Percentiles rank a stretch among this genome's conserved stretches.
Conservation (phyloP, 2,888 invertebrate genomes). For the Notodromas monacha region DNA sequence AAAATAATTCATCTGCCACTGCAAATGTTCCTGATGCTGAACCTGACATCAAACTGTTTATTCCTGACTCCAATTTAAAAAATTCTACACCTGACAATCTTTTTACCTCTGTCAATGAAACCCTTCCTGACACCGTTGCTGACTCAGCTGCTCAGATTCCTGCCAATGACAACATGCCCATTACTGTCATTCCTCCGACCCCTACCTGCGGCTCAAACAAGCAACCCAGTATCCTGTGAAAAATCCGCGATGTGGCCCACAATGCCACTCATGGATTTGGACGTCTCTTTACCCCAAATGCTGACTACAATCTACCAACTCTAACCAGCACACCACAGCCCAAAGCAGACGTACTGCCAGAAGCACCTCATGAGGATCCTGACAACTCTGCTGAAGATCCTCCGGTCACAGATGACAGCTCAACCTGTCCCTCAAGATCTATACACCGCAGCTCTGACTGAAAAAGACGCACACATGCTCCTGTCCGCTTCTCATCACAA, state of each 20-base stretch:
- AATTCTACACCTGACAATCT: constrained; percentile 4
- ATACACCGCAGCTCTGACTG: constrained; percentile 1
- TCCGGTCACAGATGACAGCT: constrained; percentile 2
- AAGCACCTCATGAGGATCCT: not conserved
- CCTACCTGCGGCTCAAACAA: constrained; percentile 1
- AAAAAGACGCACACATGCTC: constrained; percentile 4
- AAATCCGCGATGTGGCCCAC: constrained; percentile 2
- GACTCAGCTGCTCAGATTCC: not conserved
- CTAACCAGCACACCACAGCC: constrained; percentile 1
- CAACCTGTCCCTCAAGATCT: constrained; percentile 2
- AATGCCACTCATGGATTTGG: constrained; percentile 4
- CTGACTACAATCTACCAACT: constrained; percentile 4
- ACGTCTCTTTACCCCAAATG: constrained; percentile 2
- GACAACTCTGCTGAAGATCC: constrained; percentile 4
- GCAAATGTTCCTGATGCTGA: constrained; percentile 2
- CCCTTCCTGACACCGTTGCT: constrained; percentile 1
- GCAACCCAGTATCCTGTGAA: constrained; percentile 1
- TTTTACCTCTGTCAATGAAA: constrained; percentile 2
- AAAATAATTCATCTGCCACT: not conserved
- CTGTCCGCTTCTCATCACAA: constrained; percentile 4
- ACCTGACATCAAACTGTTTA: constrained; percentile 4
- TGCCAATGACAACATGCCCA: constrained; percentile 1
- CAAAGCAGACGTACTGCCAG: not conserved
- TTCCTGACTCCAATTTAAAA: constrained; percentile 1
- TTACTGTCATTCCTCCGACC: constrained; percentile 2